These are phyloP conservation scores for Eurystomus gularis DNA, from an alignment of 2,113 vertebrate species.

Conservation along the genomic window DNA sequence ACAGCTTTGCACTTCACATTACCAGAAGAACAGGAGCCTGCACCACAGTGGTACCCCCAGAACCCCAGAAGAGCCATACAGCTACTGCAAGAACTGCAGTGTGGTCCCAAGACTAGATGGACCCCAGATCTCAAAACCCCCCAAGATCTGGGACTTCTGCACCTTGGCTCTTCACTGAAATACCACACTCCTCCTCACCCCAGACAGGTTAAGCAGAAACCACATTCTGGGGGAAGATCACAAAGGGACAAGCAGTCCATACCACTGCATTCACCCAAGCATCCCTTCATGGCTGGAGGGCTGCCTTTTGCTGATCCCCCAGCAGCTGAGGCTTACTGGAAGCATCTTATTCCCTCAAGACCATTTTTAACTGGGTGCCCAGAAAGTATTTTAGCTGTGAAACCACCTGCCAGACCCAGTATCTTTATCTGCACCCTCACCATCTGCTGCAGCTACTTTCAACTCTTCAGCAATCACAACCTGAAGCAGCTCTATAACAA, in stretches of 20 bases:
- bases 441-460: background rate
- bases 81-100: fast-evolving
- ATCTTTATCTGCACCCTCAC: background rate
- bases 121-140: background rate
- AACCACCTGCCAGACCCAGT: background rate
- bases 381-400: background rate
- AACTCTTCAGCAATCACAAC: background rate
- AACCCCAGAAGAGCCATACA: too few species aligned
- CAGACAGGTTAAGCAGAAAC: fast-evolving
- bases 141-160: fast-evolving
- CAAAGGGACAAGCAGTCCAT: background rate
- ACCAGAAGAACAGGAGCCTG: background rate
- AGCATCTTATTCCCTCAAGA: background rate
- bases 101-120: too few species aligned
- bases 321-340: background rate
- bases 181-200: fast-evolving
- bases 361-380: background rate
- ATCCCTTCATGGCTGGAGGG: background rate
- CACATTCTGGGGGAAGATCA: background rate
- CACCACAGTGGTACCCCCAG: fast-evolving
- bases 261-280: fast-evolving
- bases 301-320: background rate
- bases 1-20: background rate
- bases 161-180: too few species aligned
- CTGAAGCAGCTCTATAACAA: background rate